Conservation (phyloP, 2,888 invertebrate species). For the Netelia melanura region DNA sequence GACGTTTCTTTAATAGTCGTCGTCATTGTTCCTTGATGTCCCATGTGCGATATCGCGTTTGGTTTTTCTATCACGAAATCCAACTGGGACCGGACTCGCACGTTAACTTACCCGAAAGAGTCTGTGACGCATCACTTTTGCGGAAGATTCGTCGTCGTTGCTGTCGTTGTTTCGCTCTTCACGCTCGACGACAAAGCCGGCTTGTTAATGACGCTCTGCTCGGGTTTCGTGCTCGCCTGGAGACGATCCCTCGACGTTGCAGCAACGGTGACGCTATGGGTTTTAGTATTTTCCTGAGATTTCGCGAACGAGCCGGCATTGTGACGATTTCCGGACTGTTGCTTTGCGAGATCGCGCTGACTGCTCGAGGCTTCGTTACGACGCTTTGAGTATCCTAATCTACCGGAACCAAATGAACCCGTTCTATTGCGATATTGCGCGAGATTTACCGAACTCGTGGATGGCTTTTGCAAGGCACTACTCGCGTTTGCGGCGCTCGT, state of each 20-base stretch:
- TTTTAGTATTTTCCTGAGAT: slow-evolving; percentile 75
- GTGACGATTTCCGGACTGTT: slow-evolving; percentile 77
- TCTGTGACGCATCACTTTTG: slow-evolving; percentile 64
- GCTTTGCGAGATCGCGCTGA: slow-evolving; percentile 77
- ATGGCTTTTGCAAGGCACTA: slow-evolving; percentile 73
- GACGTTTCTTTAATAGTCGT: not conserved
- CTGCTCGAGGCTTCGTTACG: slow-evolving; percentile 76
- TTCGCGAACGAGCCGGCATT: slow-evolving; percentile 79
- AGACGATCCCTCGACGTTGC: slow-evolving; percentile 60
- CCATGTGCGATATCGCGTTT: not conserved
- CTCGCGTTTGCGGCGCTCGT: slow-evolving; percentile 42
- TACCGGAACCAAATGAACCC: slow-evolving; percentile 82
- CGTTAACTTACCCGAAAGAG: slow-evolving; percentile 62
- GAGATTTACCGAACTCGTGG: slow-evolving; percentile 76
- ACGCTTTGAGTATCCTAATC: slow-evolving; percentile 78
- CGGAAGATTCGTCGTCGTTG: slow-evolving; percentile 48
- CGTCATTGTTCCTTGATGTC: not conserved
- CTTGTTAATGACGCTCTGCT: slow-evolving; percentile 23
- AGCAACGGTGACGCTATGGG: slow-evolving; percentile 52
- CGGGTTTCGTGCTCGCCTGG: slow-evolving; percentile 47
- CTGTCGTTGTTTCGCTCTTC: slow-evolving; percentile 41
- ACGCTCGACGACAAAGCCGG: slow-evolving; percentile 23
- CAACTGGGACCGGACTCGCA: slow-evolving; percentile 16
- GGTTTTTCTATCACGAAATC: slow-evolving; percentile 11
- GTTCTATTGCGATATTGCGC: slow-evolving; percentile 81